Evolutionary conservation across 2,888 invertebrate species (phyloP).

Genomic region (Lamproptera curius): DNA sequence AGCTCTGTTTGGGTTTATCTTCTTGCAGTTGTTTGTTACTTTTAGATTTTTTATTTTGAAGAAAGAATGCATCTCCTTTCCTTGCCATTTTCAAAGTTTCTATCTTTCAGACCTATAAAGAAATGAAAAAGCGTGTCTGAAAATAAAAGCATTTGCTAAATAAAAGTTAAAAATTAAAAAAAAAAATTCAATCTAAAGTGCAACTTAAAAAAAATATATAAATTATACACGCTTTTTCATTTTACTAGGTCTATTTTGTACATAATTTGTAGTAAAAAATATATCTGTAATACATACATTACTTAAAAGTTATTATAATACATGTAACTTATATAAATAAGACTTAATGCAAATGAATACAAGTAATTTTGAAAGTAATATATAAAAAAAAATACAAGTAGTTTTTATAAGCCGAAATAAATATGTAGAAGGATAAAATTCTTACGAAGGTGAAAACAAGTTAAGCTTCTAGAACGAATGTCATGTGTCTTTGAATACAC

Average conservation of each 20-base stretch:
- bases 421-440: too few relatives aligned
- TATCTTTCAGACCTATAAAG: constrained; percentile 61
- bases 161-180: constrained; percentile 7
- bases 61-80: constrained; percentile 56
- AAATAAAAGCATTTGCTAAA: constrained; percentile 29
- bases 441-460: constrained; percentile 6
- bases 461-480: constrained; percentile 1
- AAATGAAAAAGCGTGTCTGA: constrained; percentile 74
- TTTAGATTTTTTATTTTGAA: constrained; percentile 42
- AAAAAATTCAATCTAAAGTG: constrained; percentile 5
- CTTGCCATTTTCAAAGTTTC: constrained; percentile 49
- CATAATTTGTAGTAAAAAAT: too few relatives aligned
- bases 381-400: too few relatives aligned
- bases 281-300: too few relatives aligned
- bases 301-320: too few relatives aligned
- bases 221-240: constrained; percentile 59
- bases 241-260: constrained; percentile 29
- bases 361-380: too few relatives aligned
- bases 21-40: constrained; percentile 14
- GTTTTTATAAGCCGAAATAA: too few relatives aligned
- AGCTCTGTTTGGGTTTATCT: constrained; percentile 23
- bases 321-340: too few relatives aligned
- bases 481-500: constrained; percentile 2
- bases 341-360: too few relatives aligned
- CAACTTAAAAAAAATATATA: constrained; percentile 24